Evolutionary conservation across 2,797 vertebrate species (phyloP).

Genomic region (Octomys mimax): DNA sequence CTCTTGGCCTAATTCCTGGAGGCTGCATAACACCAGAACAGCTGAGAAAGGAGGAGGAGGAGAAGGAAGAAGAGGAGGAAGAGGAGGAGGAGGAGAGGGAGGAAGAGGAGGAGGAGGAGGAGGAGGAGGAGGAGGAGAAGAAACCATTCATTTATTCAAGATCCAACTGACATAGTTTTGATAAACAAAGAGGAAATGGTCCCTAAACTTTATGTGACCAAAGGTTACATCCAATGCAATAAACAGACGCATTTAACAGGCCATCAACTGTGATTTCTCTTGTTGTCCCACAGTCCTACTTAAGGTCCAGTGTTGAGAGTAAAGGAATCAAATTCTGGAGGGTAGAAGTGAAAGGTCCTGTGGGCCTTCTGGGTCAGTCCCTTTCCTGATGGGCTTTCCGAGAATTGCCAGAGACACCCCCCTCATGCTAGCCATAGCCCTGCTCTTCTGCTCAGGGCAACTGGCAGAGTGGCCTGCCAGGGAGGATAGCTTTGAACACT

Average conservation of each 20-base stretch:
- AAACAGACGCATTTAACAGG: neutral
- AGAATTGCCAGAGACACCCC: neutral
- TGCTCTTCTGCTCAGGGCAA: neutral
- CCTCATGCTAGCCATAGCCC: neutral
- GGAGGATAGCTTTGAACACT: neutral
- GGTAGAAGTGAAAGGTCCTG: neutral
- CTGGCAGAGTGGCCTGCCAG: neutral
- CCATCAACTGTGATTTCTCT: neutral
- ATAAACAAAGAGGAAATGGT: constrained; percentile 53
- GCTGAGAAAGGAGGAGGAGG: neutral
- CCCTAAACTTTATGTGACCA: neutral
- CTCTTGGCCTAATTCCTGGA: constrained; percentile 8
- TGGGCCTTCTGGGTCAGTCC: accelerated
- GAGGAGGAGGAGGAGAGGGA: neutral
- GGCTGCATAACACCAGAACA: neutral
- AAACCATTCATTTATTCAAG: constrained; percentile 50
- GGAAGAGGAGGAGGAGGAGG: too few relatives aligned
- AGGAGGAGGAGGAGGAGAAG: neutral
- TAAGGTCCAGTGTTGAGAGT: neutral
- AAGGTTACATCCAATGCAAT: neutral
- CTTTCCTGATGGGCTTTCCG: neutral
- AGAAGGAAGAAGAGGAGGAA: too few relatives aligned
- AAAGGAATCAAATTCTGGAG: neutral
- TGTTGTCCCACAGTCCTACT: neutral
- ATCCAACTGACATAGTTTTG: neutral